Percentiles rank a stretch among this genome's conserved stretches.
Evolutionary conservation across 1,140 invertebrate genomes (phyloP).

Genomic region (Macrosteles quadrilineatus): DNA sequence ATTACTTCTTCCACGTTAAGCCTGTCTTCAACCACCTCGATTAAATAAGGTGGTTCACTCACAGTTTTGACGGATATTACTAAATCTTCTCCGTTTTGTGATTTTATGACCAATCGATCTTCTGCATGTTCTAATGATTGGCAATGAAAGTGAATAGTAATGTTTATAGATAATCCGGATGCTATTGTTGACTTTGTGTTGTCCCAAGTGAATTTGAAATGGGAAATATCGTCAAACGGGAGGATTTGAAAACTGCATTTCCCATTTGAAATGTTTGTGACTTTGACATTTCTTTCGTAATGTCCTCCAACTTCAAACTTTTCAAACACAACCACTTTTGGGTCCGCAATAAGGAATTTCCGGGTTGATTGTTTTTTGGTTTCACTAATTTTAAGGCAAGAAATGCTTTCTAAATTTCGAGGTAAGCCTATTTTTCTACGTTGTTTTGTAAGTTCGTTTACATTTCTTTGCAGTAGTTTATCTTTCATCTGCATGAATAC

Average conservation of each 20-base stretch:
- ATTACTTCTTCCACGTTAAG: neutral
- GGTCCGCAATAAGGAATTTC: neutral
- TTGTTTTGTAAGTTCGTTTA: too few species aligned
- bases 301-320: neutral
- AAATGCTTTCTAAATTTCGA: too few species aligned
- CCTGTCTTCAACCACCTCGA: neutral
- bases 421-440: too few species aligned
- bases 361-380: too few species aligned
- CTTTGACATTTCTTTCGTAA: neutral
- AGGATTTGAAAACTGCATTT: neutral
- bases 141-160: neutral
- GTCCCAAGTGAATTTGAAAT: neutral
- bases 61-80: neutral
- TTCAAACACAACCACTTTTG: neutral
- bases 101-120: neutral
- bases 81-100: neutral
- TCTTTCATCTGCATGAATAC: too few species aligned
- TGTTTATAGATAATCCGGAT: neutral
- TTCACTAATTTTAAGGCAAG: too few species aligned
- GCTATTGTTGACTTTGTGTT: neutral
- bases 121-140: neutral
- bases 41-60: neutral
- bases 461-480: too few species aligned
- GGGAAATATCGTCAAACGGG: neutral
- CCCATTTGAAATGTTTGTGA: neutral